Conservation (phyloP, 2,113 vertebrate species). For the Xenus cinereus region DNA sequence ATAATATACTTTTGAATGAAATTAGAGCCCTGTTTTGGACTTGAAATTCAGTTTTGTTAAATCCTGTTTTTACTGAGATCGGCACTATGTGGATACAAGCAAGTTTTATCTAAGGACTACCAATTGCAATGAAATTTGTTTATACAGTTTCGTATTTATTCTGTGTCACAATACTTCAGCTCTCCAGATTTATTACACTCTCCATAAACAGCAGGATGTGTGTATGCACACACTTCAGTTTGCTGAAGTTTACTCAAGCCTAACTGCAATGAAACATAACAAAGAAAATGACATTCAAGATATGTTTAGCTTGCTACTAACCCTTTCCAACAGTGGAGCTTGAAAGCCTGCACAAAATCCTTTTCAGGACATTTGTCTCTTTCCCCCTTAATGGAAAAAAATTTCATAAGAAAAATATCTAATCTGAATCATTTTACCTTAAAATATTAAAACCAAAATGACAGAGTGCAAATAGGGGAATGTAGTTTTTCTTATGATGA, state of each 20-base stretch:
- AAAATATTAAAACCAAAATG: neutral
- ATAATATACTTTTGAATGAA: neutral
- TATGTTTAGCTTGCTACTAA: neutral
- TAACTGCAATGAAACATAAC: neutral
- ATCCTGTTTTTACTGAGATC: neutral
- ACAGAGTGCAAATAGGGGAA: neutral
- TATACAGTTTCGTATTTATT: neutral
- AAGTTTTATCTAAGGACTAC: neutral
- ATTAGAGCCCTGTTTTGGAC: neutral
- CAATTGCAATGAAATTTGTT: neutral
- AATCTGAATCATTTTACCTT: neutral
- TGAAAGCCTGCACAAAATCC: neutral
- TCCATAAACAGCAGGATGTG: neutral
- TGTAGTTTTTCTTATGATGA: neutral
- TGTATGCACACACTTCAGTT: neutral
- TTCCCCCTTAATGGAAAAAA: neutral
- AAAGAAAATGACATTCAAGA: neutral
- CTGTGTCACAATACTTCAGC: neutral
- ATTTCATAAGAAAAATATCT: neutral
- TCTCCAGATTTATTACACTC: neutral
- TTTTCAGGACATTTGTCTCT: neutral
- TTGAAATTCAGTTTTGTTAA: neutral
- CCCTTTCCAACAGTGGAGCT: neutral
- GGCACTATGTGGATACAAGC: fast-evolving
- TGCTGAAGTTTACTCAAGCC: neutral